Conservation (phyloP, 2,113 vertebrate genomes). For the Corydoras sp. region DNA sequence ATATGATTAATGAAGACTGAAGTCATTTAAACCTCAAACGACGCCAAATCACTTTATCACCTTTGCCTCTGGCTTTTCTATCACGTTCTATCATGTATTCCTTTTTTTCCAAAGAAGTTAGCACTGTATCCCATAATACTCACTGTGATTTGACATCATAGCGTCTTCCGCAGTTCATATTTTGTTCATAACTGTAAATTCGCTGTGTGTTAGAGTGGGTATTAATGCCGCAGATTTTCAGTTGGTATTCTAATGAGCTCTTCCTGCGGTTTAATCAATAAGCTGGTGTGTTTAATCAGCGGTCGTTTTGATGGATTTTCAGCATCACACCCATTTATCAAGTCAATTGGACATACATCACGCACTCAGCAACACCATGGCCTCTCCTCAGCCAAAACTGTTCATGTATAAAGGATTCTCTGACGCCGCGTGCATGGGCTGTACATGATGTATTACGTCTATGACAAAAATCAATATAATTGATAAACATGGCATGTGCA, state of each 20-base stretch:
- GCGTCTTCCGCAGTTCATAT: background rate
- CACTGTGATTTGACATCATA: background rate
- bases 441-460: constrained; percentile 26
- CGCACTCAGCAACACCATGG: constrained; percentile 20
- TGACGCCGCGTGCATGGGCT: background rate
- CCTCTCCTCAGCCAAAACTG: constrained; percentile 15
- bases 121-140: too few relatives aligned
- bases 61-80: too few relatives aligned
- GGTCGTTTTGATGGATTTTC: constrained; percentile 65
- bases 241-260: constrained; percentile 62
- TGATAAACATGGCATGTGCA: constrained; percentile 23
- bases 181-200: constrained; percentile 31
- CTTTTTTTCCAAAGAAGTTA: too few relatives aligned
- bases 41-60: too few relatives aligned
- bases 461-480: constrained; percentile 18
- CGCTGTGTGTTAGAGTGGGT: constrained; percentile 57
- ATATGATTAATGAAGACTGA: too few relatives aligned
- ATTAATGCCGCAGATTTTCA: constrained; percentile 44
- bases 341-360: constrained; percentile 69
- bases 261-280: constrained; percentile 64
- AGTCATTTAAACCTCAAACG: too few relatives aligned
- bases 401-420: background rate
- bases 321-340: constrained; percentile 63
- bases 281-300: constrained; percentile 58
- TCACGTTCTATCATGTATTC: too few relatives aligned